Evolutionary conservation across 2,113 vertebrate species (phyloP).

Genomic region (Salvelinus fontinalis): DNA sequence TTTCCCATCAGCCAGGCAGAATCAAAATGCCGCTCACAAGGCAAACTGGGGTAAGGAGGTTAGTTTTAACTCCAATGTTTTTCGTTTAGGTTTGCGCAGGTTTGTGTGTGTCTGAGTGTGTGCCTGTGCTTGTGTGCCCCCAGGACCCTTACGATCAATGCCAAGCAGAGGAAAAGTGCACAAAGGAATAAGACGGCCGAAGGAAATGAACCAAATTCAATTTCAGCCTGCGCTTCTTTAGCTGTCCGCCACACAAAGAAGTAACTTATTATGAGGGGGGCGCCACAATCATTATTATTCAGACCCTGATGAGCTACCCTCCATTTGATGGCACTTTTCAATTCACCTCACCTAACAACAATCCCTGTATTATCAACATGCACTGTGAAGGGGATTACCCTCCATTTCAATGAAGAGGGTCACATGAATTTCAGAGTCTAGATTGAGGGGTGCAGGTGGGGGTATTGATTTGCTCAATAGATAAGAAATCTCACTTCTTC

Average conservation of each 20-base stretch:
- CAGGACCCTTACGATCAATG: constrained; percentile 60
- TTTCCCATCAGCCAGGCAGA: constrained; percentile 31
- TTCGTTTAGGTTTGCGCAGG: constrained; percentile 5
- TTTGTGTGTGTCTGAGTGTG: constrained; percentile 5
- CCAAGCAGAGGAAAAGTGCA: constrained; percentile 52
- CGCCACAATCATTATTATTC: constrained; percentile 65
- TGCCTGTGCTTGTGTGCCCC: constrained; percentile 1
- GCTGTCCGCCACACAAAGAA: constrained; percentile 60
- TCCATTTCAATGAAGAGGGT: constrained; percentile 32
- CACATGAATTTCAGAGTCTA: constrained; percentile 36
- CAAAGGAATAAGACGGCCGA: constrained; percentile 68
- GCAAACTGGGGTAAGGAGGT: constrained; percentile 12
- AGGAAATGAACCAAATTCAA: constrained; percentile 74
- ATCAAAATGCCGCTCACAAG: constrained; percentile 28
- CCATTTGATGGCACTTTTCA: constrained; percentile 64
- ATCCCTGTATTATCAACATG: constrained; percentile 41
- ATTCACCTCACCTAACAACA: constrained; percentile 66
- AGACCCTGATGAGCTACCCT: constrained; percentile 58
- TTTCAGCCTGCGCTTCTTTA: constrained; percentile 53
- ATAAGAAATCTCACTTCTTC: constrained; percentile 56
- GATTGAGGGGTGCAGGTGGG: constrained; percentile 22
- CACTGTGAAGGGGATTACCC: constrained; percentile 46
- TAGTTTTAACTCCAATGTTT: background rate
- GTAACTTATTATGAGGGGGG: constrained; percentile 60
- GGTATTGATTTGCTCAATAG: constrained; percentile 58